phyloP scores from a whole-genome alignment of 2,113 vertebrate genomes.

The Canis aureus region DNA sequence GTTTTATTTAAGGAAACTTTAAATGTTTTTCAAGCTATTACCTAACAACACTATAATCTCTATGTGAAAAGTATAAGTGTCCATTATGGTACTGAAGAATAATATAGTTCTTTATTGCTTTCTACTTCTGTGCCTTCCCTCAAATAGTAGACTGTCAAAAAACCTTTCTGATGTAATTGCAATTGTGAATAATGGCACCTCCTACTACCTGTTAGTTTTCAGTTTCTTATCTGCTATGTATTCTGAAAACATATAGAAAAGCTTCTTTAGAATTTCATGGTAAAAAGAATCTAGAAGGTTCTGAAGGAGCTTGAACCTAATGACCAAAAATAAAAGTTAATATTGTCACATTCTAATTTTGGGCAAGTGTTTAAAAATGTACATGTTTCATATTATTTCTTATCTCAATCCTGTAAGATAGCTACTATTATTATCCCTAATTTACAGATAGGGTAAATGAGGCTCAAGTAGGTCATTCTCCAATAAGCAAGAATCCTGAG shows the following conservation, averaged over 20 bases:
- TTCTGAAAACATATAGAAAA: constrained; percentile 55
- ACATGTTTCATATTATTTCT: background rate
- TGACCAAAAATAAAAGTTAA: background rate
- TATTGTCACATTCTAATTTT: background rate
- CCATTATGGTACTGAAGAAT: background rate
- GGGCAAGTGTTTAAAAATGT: background rate
- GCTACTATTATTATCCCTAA: background rate
- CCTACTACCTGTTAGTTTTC: background rate
- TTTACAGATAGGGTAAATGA: background rate
- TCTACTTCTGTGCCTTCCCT: background rate
- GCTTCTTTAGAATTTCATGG: background rate
- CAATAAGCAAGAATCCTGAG: background rate
- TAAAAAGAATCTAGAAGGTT: constrained; percentile 4
- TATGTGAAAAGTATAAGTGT: background rate
- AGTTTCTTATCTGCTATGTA: background rate
- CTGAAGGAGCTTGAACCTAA: background rate
- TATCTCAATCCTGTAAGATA: background rate
- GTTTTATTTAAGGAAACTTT: constrained; percentile 53
- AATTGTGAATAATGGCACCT: background rate
- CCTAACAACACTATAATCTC: background rate
- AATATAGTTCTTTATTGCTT: background rate
- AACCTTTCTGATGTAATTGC: constrained; percentile 36
- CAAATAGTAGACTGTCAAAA: constrained; percentile 48
- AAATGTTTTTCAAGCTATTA: constrained; percentile 61
- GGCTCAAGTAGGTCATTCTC: background rate